A percentile compares a stretch with the other conserved stretches of the same genome.
These are phyloP conservation scores for Meda fulgida DNA, from an alignment of 2,797 vertebrate genomes.

Conservation along the genomic window DNA sequence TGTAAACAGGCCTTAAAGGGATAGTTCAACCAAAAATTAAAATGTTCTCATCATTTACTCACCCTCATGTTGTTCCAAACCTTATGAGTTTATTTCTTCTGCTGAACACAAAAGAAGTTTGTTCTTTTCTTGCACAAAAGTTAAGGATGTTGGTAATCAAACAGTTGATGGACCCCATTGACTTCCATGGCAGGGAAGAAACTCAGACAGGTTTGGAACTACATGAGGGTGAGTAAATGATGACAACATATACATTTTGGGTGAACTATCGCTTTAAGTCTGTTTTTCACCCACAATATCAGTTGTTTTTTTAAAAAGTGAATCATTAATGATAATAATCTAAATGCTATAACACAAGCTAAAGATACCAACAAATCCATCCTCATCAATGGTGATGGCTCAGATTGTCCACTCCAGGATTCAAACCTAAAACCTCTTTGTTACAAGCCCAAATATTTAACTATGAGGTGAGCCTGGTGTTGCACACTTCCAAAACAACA, in stretches of 20 bases:
- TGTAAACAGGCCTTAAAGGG: neutral
- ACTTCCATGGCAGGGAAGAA: too few relatives aligned
- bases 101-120: too few relatives aligned
- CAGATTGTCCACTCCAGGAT: neutral
- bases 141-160: too few relatives aligned
- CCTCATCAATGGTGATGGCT: neutral
- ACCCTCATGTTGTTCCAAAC: too few relatives aligned
- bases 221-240: too few relatives aligned
- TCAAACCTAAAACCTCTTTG: neutral
- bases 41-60: too few relatives aligned
- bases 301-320: neutral
- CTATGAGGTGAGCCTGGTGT: neutral
- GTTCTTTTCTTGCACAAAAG: too few relatives aligned
- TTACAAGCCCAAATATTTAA: neutral
- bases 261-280: neutral
- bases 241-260: too few relatives aligned
- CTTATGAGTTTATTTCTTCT: too few relatives aligned
- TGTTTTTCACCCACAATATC: neutral
- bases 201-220: too few relatives aligned
- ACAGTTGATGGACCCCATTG: too few relatives aligned
- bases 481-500: slow-evolving; percentile 3
- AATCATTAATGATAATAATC: neutral
- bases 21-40: too few relatives aligned
- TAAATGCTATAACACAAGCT: neutral
- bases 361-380: neutral